Conservation (phyloP, 2,113 vertebrate species). For the Tetrao urogallus region DNA sequence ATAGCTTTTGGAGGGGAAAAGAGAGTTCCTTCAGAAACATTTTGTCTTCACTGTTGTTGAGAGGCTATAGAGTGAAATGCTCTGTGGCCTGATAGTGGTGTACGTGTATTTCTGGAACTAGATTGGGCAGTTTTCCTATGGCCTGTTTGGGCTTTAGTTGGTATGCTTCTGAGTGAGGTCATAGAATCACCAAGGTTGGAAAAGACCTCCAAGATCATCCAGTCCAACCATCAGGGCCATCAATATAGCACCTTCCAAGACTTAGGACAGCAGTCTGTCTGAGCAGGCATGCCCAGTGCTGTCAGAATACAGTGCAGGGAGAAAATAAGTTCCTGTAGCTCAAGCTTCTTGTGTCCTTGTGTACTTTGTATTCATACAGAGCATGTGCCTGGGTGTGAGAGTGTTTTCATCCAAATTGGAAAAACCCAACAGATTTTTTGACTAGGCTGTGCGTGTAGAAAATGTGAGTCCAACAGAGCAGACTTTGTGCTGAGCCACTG, state of each 20-base stretch:
- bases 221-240: no score
- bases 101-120: neutral
- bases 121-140: neutral
- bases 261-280: neutral
- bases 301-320: neutral
- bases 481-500: neutral
- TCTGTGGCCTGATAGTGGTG: neutral
- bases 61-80: neutral
- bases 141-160: neutral
- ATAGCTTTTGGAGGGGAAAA: neutral
- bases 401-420: neutral
- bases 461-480: neutral
- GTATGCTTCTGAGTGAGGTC: fast-evolving
- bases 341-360: neutral
- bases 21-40: neutral
- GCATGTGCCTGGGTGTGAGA: neutral
- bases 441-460: neutral
- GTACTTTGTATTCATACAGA: neutral
- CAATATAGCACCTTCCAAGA: fast-evolving
- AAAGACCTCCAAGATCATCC: no score
- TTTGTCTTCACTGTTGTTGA: neutral
- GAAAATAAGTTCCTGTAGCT: neutral
- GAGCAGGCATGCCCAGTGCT: neutral
- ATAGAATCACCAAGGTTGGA: no score
- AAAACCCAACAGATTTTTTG: neutral